Evolutionary conservation across 2,888 invertebrate species (phyloP), one percentile per base, ranked within the genome.

Genomic region (Drosophila cognata): DNA sequence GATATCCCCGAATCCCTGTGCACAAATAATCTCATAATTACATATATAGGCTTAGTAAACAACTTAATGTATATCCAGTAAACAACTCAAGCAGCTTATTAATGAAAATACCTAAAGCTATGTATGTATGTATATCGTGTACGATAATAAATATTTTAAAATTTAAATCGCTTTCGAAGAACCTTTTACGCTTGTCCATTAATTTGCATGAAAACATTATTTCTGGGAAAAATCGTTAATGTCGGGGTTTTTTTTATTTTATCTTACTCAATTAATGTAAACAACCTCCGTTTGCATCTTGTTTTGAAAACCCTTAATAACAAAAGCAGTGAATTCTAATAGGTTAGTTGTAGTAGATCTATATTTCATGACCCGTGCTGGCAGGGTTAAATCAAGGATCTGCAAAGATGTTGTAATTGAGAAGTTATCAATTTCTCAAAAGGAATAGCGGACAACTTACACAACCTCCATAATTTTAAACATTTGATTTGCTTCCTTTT

Each of bases 41-140:
- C 46, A 72, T 68, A 71, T 56, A 68, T 63, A 71, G 65, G 59
- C 60, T 63, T 77, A 71, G 56, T 65, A 31, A 61, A 61, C 35
- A 69, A 66, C 61, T 63, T 77, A 82, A 86, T 84, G 75, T 76
- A 81, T 89, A 88, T 82, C 72, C 83, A 88, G 74, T 77, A 81
- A 81, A 86, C 56, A 75, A 66, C 59, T 79, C 65, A 77, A 58
- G 50, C 74, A 59, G 81, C 81, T 78, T 78, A 81, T 77, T 72
- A 48, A 68, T 62, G 41, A 55, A 58, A 69, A 63, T 77, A 78
- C 57, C 77, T 68, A 80, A 71, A 76, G 59, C 58, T 68, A 81
- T 78, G 77, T 72, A 72, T 78, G 77, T 80, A 76, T 78, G 81
- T 78, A 72, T 81, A 80, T 81, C 81, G 77, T 78, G 81, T 78